phyloP scores from a whole-genome alignment of 1,140 invertebrate species.

The Cydia pomonella region DNA sequence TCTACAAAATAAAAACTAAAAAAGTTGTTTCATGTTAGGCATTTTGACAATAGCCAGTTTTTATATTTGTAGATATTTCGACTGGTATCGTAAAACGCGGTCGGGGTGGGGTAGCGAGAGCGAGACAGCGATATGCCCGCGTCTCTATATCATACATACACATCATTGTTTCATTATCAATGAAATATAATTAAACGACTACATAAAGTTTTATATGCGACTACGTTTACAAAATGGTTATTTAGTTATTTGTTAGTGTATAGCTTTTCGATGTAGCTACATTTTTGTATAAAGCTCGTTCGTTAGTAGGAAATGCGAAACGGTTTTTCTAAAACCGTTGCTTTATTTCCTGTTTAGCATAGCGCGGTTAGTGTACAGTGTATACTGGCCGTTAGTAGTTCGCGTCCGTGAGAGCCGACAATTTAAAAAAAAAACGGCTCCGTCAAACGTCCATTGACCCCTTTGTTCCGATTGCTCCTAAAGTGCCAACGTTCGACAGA shows the following conservation, averaged over 20 bases:
- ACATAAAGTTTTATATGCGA: constrained; percentile 53
- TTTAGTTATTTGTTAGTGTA: constrained; percentile 58
- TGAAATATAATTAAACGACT: constrained; percentile 51
- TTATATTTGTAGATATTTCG: not conserved
- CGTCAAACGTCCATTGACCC: constrained; percentile 24
- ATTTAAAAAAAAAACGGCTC: constrained; percentile 6
- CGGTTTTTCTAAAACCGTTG: constrained; percentile 38
- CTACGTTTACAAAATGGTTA: constrained; percentile 48
- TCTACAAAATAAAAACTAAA: not conserved
- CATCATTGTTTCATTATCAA: constrained; percentile 65
- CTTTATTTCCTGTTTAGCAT: constrained; percentile 14
- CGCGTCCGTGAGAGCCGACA: constrained; percentile 6
- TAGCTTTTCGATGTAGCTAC: constrained; percentile 65
- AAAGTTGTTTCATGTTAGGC: not conserved
- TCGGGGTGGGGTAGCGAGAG: constrained; percentile 21
- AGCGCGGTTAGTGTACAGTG: constrained; percentile 11
- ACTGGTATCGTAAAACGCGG: not conserved
- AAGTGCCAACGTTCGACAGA: constrained; percentile 64
- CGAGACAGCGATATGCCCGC: not conserved
- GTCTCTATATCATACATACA: constrained; percentile 65
- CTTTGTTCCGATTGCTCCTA: constrained; percentile 52
- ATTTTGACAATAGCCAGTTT: not conserved
- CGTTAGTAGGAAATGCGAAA: constrained; percentile 35
- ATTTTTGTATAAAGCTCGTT: constrained; percentile 50
- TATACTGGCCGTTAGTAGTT: constrained; percentile 2